Conservation (phyloP, 2,797 vertebrate species). For the Anabacerthia variegaticeps region DNA sequence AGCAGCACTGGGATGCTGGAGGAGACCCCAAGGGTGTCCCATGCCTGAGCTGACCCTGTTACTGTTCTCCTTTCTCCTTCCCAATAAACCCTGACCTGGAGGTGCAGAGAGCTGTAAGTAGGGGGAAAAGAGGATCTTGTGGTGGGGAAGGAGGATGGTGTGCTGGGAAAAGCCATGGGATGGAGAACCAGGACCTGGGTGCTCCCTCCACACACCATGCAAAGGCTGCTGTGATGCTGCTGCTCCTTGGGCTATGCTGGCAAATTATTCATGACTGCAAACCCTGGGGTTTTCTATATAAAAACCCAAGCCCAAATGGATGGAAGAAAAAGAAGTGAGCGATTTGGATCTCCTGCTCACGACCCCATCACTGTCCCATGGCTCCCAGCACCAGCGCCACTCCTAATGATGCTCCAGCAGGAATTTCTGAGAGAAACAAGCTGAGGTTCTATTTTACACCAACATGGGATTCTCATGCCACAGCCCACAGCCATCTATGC, state of each 20-base stretch:
- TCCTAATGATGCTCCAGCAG: neutral
- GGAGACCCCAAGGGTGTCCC: neutral
- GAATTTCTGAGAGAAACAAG: accelerated
- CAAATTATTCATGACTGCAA: neutral
- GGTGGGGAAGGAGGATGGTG: neutral
- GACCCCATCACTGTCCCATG: accelerated
- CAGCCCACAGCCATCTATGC: neutral
- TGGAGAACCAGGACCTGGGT: neutral
- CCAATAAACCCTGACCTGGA: neutral
- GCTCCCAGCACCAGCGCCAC: neutral
- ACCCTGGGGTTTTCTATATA: accelerated
- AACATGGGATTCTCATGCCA: accelerated
- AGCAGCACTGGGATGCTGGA: neutral
- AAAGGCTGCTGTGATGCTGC: neutral
- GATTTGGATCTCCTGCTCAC: accelerated
- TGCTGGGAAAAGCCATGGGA: neutral
- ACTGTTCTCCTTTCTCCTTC: neutral
- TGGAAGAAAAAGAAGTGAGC: neutral
- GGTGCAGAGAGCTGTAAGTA: neutral
- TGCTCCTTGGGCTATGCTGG: neutral
- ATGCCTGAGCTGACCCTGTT: accelerated
- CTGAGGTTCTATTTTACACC: neutral
- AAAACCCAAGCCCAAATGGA: neutral
- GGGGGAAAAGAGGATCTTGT: too few species aligned
- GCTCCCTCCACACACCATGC: neutral